phyloP scores from a whole-genome alignment of 2,113 vertebrate genomes.

The Macquaria australasica region DNA sequence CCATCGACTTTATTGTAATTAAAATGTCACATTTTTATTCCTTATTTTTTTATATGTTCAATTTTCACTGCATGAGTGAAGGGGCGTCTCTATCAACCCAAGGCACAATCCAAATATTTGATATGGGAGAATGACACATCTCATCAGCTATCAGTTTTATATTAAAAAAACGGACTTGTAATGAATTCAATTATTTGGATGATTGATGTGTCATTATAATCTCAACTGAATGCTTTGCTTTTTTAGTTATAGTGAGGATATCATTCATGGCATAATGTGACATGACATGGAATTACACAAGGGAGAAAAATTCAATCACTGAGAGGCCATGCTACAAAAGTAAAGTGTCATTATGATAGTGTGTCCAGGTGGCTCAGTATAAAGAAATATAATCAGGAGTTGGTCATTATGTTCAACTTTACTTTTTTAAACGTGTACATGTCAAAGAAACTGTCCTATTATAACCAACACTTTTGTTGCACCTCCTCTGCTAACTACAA shows the following conservation, averaged over 20 bases:
- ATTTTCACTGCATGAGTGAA: slow-evolving; percentile 44
- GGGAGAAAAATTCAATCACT: slow-evolving; percentile 48
- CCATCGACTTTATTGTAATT: slow-evolving; percentile 67
- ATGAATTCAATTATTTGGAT: slow-evolving; percentile 62
- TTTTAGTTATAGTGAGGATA: slow-evolving; percentile 51
- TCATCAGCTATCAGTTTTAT: slow-evolving; percentile 56
- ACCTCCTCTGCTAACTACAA: neutral
- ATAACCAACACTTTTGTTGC: neutral
- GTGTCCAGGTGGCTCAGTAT: neutral
- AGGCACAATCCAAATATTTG: slow-evolving; percentile 66
- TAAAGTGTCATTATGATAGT: slow-evolving; percentile 14
- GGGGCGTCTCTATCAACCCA: slow-evolving; percentile 39
- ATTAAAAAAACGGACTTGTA: slow-evolving; percentile 30
- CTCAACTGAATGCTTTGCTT: slow-evolving; percentile 53
- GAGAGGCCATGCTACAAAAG: slow-evolving; percentile 29
- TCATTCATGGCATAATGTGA: slow-evolving; percentile 63
- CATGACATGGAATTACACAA: slow-evolving; percentile 65
- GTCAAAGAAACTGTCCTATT: neutral
- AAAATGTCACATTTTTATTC: slow-evolving; percentile 64
- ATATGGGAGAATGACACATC: slow-evolving; percentile 59
- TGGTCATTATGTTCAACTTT: slow-evolving; percentile 17
- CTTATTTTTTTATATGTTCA: slow-evolving; percentile 10
- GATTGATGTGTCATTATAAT: slow-evolving; percentile 71
- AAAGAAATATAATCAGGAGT: neutral
- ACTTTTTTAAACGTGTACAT: neutral